phyloP scores from a whole-genome alignment of 2,113 vertebrate genomes.

The Neofelis nebulosa region DNA sequence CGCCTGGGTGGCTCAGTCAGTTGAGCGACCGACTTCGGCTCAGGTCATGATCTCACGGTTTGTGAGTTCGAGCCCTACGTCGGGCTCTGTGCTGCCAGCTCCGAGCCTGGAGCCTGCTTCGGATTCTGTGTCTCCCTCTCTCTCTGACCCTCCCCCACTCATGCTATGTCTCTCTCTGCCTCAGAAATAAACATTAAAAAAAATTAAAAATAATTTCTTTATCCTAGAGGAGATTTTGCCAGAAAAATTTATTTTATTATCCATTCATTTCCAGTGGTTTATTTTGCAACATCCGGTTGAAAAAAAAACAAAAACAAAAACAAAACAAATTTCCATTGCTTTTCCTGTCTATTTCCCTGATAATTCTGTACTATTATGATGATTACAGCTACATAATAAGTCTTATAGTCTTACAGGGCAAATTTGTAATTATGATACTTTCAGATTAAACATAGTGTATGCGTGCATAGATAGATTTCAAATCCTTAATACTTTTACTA shows the following conservation, averaged over 20 bases:
- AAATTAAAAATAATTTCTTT: background rate
- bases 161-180: too few species aligned
- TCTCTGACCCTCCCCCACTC: too few species aligned
- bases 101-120: too few species aligned
- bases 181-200: too few species aligned
- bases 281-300: background rate
- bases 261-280: background rate
- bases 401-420: background rate
- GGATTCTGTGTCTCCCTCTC: too few species aligned
- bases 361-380: background rate
- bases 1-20: too few species aligned
- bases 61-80: rapidly evolving
- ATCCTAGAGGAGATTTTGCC: background rate
- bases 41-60: too few species aligned
- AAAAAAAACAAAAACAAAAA: background rate
- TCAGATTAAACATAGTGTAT: background rate
- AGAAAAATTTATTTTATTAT: background rate
- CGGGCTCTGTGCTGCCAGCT: too few species aligned
- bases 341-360: background rate
- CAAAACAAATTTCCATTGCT: background rate
- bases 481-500: background rate
- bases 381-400: background rate
- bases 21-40: too few species aligned
- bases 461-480: background rate
- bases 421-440: background rate